Percentiles rank a stretch among this genome's conserved stretches.
Evolutionary conservation across 64 coral and sea anemone genomes (phyloP).

Genomic region (Porites lutea): DNA sequence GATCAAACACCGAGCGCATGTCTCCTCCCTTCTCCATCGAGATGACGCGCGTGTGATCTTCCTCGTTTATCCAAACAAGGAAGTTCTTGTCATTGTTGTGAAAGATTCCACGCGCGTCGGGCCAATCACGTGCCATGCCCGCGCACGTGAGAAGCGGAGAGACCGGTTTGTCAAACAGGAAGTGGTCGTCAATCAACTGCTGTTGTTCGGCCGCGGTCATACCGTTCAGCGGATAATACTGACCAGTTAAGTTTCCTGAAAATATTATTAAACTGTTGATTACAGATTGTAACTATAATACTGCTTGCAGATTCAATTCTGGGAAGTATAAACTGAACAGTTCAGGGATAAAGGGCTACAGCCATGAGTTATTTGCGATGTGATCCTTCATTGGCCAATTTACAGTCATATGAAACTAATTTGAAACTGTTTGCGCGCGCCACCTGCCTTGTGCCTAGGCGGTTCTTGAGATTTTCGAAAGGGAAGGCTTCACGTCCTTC

Average conservation of each 20-base stretch:
- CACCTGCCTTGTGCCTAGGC: too few relatives aligned
- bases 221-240: conserved; percentile 94
- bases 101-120: conserved; percentile 97
- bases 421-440: too few relatives aligned
- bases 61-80: conserved; percentile 97
- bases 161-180: conserved; percentile 98
- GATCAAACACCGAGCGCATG: conserved; percentile 93
- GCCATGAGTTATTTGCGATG: too few relatives aligned
- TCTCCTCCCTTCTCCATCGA: conserved; percentile 98
- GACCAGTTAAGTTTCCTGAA: conserved; percentile 88
- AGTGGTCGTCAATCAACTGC: conserved; percentile 95
- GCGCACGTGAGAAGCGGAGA: conserved; percentile 98
- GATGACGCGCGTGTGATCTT: conserved; percentile 98
- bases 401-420: too few relatives aligned
- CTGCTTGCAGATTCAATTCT: too few relatives aligned
- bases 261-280: neutral
- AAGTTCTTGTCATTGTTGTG: conserved; percentile 97
- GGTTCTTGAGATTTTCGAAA: too few relatives aligned
- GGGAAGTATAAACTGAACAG: too few relatives aligned
- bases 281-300: too few relatives aligned
- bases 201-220: conserved; percentile 96
- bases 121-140: conserved; percentile 99
- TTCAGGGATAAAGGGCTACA: too few relatives aligned
- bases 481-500: too few relatives aligned
- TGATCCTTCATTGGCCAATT: too few relatives aligned